Evolutionary conservation across 1,140 invertebrate genomes (phyloP), one percentile per base, ranked within the genome.

Genomic region (Mya arenaria): DNA sequence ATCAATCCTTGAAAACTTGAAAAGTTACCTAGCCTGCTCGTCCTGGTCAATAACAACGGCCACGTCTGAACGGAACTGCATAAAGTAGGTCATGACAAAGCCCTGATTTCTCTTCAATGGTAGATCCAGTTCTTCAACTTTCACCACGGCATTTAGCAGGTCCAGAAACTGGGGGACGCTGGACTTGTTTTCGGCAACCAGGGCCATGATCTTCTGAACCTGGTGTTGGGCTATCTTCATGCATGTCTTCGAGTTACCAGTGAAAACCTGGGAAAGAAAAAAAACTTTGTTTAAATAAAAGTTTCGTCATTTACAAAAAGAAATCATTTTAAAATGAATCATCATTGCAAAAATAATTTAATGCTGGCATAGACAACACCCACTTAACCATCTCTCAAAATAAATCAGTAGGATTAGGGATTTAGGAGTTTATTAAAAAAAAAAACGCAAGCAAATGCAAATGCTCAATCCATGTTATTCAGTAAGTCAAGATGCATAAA

Each of bases 81-180:
- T 92, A 82, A 92, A 90, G 74, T 90, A 91, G n/a, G 90, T 92
- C 91, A 92, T 92, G 23, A 92, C 92, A 58, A 90, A 90, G 25
- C 87, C 85, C 72, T 92, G 92, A 74, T 92, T 92, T 36, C 92
- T 71, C 66, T 92, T 92, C 30, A 92, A 74, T 10, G 92, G 90
- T 62, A 92, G 82, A 69, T 91, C 89, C 10, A 91, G 77, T 30
- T 91, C 91, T 63, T 92, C 90, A 0, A 91, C 90, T 78, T 91
- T 91, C 6, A 92, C 89, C 0, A 91, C 73, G 37, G 90, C 88
- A 65, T 90, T 91, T 37, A 92, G 87, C 2, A 92, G 85, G 78
- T 90, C 90, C 15, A 92, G 82, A 66, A 92, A 90, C 84, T 92
- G 89, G 55, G 90, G 90, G n/a, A 88, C 90, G 34, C 73, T 74